Evolutionary conservation across 2,888 invertebrate genomes (phyloP), one percentile per base, ranked within the genome.

Genomic region (Cheiracanthium punctorium): DNA sequence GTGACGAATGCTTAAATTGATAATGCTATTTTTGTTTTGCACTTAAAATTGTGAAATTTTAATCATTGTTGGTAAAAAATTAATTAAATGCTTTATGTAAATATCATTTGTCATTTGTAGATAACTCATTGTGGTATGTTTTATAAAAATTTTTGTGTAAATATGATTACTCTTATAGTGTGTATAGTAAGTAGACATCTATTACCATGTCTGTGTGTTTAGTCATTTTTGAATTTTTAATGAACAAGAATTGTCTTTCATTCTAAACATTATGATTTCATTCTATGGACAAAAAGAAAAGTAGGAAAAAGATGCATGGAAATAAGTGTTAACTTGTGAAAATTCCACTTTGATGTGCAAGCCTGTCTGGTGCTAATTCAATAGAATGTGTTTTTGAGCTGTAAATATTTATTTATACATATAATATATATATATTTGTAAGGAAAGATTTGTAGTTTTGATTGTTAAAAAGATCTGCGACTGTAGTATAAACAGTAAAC

Each of bases 361-460:
- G 82, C 77, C 48, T 82, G 84, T 85, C 70, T 77, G 84, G 84
- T 85, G 84, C 84, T 85, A 85, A 85, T 74, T 69, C 72, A 85
- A 79, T 85, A 85, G 84, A 24, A 74, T 64, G 76, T 67, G 67
- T 71, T 79, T 82, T 79, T 80, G 74, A 79, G 70, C 30, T 85
- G 84, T 85, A 85, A 79, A 85, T 85, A 85, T 85, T 85, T 85
- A 79, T 85, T 79, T 74, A 72, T 72, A 70, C 77, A 85, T 79
- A 84, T 65, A 37, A 74, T 74, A 64, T 65, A 75, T 82, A 82
- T 82, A 85, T 85, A 85, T 85, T 85, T 85, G 74, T 85, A 85
- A 85, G 69, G 73, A 85, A 73, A 85, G 74, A 79, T 85, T 76
- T 82, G 84, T 85, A 85, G 84, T 85, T 85, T 85, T 85, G 77